Conservation (phyloP, 1,140 invertebrate species). For the Drosophila burlai region DNA sequence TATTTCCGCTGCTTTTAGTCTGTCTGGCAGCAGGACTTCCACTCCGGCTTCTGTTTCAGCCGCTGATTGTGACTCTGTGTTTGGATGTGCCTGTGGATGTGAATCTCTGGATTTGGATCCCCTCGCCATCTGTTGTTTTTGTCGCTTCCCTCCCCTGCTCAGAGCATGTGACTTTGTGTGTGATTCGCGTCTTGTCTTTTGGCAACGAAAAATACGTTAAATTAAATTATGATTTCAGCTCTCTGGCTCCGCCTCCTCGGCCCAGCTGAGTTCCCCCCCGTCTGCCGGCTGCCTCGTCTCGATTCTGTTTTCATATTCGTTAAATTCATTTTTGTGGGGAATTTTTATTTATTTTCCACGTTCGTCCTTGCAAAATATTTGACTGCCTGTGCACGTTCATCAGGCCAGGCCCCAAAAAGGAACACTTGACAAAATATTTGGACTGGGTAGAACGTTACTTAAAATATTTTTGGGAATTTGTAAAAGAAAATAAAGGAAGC, state of each 20-base stretch:
- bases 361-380: constrained; percentile 74
- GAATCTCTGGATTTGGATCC: constrained; percentile 20
- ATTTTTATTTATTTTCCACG: constrained; percentile 63
- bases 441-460: not conserved
- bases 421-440: constrained; percentile 17
- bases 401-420: constrained; percentile 43
- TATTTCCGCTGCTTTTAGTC: constrained; percentile 77
- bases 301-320: constrained; percentile 70
- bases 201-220: constrained; percentile 78
- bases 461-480: not conserved
- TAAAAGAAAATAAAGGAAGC: not conserved
- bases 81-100: constrained; percentile 3
- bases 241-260: constrained; percentile 10
- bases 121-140: constrained; percentile 57
- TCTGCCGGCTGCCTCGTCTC: constrained; percentile 5
- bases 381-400: constrained; percentile 71
- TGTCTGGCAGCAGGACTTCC: constrained; percentile 64
- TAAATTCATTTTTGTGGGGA: constrained; percentile 70
- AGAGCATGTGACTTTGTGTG: constrained; percentile 42
- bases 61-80: constrained; percentile 34
- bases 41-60: constrained; percentile 36
- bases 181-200: constrained; percentile 70
- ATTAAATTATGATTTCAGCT: constrained; percentile 82
- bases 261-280: not conserved
- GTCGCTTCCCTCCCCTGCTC: constrained; percentile 8